A percentile compares a stretch with the other conserved stretches of the same genome.
Evolutionary conservation across 1,140 invertebrate species (phyloP).

Genomic region (Psix sp.): DNA sequence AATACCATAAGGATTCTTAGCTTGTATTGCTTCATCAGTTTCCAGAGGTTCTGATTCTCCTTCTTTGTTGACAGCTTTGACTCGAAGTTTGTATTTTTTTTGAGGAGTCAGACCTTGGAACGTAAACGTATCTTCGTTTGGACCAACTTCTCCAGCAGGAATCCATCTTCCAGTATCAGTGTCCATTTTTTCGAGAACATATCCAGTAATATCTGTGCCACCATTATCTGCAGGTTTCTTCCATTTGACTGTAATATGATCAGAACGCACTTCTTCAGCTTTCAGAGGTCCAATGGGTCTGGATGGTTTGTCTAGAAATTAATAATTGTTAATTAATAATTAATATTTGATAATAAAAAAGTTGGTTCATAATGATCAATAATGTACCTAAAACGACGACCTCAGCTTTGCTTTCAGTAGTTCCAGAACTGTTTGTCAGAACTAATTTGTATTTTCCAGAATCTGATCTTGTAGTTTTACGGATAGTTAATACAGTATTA

Average conservation of each 20-base stretch:
- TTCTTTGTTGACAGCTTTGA: conserved; percentile 98
- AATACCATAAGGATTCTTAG: conserved; percentile 96
- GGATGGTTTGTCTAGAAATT: conserved; percentile 86
- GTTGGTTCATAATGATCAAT: background rate
- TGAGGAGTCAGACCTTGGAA: conserved; percentile 96
- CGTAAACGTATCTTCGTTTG: conserved; percentile 87
- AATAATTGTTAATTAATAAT: no score
- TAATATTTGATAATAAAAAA: no score
- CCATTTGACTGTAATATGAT: conserved; percentile 97
- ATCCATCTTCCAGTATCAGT: conserved; percentile 94
- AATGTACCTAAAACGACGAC: conserved; percentile 89
- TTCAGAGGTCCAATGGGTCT: conserved; percentile 90
- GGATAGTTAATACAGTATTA: conserved; percentile 93
- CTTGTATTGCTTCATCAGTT: conserved; percentile 90
- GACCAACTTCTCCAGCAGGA: conserved; percentile 92
- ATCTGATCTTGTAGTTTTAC: conserved; percentile 89
- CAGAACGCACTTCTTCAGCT: conserved; percentile 90
- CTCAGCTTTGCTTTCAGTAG: conserved; percentile 88
- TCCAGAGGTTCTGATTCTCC: conserved; percentile 97
- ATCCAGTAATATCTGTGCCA: conserved; percentile 94
- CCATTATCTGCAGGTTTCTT: conserved; percentile 95
- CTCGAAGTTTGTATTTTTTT: conserved; percentile 98
- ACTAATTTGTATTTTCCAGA: conserved; percentile 93
- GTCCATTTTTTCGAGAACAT: conserved; percentile 98
- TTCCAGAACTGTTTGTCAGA: conserved; percentile 89